Evolutionary conservation across 2,888 invertebrate species (phyloP).

Genomic region (Perizoma affinitatum): DNA sequence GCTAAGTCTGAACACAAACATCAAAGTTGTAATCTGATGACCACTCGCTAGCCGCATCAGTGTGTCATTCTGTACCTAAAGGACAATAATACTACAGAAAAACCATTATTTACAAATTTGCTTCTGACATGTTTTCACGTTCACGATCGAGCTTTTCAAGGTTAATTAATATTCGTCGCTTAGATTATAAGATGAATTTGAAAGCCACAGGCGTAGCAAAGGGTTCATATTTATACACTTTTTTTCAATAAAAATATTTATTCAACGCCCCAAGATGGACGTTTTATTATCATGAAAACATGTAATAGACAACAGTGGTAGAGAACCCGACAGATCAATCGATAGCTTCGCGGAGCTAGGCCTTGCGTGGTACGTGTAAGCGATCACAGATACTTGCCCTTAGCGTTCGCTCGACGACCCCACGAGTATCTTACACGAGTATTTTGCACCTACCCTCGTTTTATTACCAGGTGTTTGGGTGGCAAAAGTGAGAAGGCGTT

Average conservation of each 20-base stretch:
- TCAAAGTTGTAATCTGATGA: slow-evolving; percentile 26
- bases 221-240: neutral
- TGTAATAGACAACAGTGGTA: slow-evolving; percentile 68
- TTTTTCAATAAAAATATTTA: neutral
- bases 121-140: slow-evolving; percentile 68
- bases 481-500: slow-evolving; percentile 34
- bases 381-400: slow-evolving; percentile 79
- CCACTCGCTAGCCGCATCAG: slow-evolving; percentile 33
- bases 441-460: slow-evolving; percentile 25
- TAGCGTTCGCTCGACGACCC: slow-evolving; percentile 72
- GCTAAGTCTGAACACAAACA: slow-evolving; percentile 91
- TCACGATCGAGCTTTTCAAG: slow-evolving; percentile 13
- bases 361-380: slow-evolving; percentile 83
- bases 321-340: slow-evolving; percentile 74
- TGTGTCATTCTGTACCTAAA: slow-evolving; percentile 33
- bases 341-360: slow-evolving; percentile 79
- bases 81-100: slow-evolving; percentile 49
- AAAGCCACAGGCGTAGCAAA: slow-evolving; percentile 11
- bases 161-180: slow-evolving; percentile 24
- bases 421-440: slow-evolving; percentile 31
- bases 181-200: slow-evolving; percentile 25
- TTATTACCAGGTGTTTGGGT: slow-evolving; percentile 28
- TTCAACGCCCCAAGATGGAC: slow-evolving; percentile 27
- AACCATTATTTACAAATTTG: slow-evolving; percentile 72
- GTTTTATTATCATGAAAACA: slow-evolving; percentile 70